Evolutionary conservation across 2,113 vertebrate genomes (phyloP).

Genomic region (Rhinoptilus africanus): DNA sequence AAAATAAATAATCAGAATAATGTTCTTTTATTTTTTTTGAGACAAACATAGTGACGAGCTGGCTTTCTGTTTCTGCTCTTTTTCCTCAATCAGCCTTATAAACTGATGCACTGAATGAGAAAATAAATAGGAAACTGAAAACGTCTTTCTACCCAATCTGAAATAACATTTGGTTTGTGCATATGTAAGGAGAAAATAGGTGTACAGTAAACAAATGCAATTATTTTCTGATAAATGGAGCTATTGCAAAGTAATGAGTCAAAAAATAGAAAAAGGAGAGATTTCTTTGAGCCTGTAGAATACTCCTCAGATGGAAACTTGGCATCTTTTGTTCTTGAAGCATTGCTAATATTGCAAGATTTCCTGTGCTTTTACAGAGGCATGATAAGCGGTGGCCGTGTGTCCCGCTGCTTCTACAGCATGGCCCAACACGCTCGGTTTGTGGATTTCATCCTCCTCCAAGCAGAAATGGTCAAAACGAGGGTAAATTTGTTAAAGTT

Average conservation of each 20-base stretch:
- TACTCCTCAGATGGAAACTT: background rate
- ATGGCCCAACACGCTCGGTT: accelerated
- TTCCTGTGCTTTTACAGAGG: background rate
- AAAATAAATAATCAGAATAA: background rate
- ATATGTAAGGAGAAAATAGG: background rate
- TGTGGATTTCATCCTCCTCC: background rate
- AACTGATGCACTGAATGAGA: background rate
- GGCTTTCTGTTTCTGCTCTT: background rate
- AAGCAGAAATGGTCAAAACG: background rate
- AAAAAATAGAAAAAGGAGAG: background rate
- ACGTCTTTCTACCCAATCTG: background rate
- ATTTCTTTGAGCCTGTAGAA: background rate
- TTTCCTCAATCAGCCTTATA: background rate
- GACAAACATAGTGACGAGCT: background rate
- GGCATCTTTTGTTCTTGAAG: background rate
- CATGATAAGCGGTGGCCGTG: accelerated
- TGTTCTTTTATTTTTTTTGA: background rate
- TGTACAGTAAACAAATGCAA: background rate
- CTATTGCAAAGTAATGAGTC: background rate
- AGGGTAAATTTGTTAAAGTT: background rate
- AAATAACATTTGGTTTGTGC: background rate
- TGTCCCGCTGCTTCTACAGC: background rate
- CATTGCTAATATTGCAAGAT: background rate
- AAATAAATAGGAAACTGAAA: background rate
- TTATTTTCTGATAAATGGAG: background rate